phyloP scores from a whole-genome alignment of 37 sponge, comb jelly and placozoan species.

The Spongia lamella region DNA sequence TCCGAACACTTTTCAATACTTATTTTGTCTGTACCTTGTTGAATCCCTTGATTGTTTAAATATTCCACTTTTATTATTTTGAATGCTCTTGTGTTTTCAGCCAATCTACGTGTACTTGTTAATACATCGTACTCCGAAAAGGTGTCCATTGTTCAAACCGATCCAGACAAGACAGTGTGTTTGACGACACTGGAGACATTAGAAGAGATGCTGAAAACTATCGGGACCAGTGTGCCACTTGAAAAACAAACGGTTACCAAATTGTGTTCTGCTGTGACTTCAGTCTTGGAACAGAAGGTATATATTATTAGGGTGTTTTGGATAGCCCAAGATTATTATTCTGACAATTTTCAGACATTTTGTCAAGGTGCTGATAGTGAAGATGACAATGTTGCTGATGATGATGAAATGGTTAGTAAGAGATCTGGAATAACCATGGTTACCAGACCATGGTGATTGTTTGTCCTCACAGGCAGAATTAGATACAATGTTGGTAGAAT shows the following conservation, averaged over 20 bases:
- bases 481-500: constrained; percentile 59
- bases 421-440: no score
- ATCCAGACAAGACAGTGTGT: constrained; percentile 54
- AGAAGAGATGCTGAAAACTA: constrained; percentile 42
- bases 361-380: constrained; percentile 42
- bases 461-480: constrained; percentile 47
- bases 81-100: constrained; percentile 18
- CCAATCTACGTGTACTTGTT: constrained; percentile 37
- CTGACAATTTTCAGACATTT: constrained; percentile 34
- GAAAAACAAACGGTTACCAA: no score
- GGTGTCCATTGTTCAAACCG: constrained; percentile 51
- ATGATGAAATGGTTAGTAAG: neutral
- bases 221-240: neutral
- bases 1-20: no score
- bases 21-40: no score
- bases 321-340: neutral
- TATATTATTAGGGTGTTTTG: no score
- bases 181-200: constrained; percentile 56
- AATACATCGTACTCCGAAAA: constrained; percentile 53
- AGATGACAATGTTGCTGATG: constrained; percentile 7
- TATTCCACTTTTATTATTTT: no score
- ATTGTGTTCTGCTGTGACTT: no score
- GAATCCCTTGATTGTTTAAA: no score
- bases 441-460: neutral
- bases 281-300: no score